Base-by-base conservation (phyloP, 2,888 invertebrate genomes). In the Strigamia maritima region DNA sequence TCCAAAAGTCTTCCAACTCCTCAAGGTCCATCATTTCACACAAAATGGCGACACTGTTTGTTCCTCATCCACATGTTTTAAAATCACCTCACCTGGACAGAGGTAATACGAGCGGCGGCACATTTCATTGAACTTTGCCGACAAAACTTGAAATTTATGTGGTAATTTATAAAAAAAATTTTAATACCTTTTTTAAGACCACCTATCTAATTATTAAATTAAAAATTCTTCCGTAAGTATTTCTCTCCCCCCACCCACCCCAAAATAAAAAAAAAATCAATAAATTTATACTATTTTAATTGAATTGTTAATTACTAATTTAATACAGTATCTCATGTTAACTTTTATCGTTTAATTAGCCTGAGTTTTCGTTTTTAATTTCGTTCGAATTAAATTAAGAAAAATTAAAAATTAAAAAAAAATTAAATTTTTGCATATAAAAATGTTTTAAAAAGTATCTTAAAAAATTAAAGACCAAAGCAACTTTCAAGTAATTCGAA, bases 1-100 rank as follows among this genome's bases (percentile, higher is more conserved):
- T 70, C 70, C 70, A 70, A 70, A 54, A 70, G 70, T 70, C 28
- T 28, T 28, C 35, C 70, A 70, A 28, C 28, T 70, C 70, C 70
- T 70, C 70, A 70, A 70, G 70, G 70, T 70, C 70, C 70, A 70
- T 70, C 70, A 70, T n/a, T 70, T 70, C 70, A 70, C 70, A 28
- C 70, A 70, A 70, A 70, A 70, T 28, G 70, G 28, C 70, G 70
- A 70, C 70, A 28, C 24, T 70, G 70, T 70, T 26, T 70, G 70
- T n/a, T 70, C 70, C 28, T 70, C 70, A 70, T 70, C n/a, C 70
- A 70, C 70, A 28, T 70, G 24, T 65, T 65, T 70, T 28, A 16
- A 70, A 70, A 70, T 70, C 70, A 70, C 70, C 16, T 70, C 70
- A 70, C 70, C 28, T 70, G 70, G 16, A 28, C 8, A 19, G 44